Evolutionary conservation across 92 coral and sea anemone species (phyloP).

Genomic region (Epizoanthus stellaris): DNA sequence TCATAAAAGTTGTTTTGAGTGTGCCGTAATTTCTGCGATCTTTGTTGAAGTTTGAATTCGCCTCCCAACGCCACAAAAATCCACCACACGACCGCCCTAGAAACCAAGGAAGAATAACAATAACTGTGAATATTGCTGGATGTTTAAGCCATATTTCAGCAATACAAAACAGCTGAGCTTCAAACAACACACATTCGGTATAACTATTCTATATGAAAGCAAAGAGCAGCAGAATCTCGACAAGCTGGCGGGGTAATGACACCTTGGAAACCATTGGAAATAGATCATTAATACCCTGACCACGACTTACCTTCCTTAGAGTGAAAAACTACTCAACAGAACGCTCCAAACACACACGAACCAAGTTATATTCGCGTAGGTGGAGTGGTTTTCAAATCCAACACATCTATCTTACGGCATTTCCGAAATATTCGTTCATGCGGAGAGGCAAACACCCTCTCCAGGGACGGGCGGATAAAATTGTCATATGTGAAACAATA

Average conservation of each 20-base stretch:
- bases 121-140: background rate
- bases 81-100: constrained; percentile 7
- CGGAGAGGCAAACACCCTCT: constrained; percentile 33
- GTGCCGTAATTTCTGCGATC: background rate
- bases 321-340: background rate
- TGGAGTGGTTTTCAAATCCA: constrained; percentile 28
- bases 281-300: background rate
- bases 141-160: constrained; percentile 18
- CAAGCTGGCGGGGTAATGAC: constrained; percentile 4
- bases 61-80: background rate
- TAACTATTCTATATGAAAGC: no score
- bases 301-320: background rate
- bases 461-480: constrained; percentile 45
- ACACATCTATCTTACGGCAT: constrained; percentile 30
- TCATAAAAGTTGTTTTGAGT: background rate
- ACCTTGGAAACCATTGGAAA: constrained; percentile 20
- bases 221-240: constrained; percentile 18
- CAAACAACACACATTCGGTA: background rate
- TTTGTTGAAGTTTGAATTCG: background rate
- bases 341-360: background rate
- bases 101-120: background rate
- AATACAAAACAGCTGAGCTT: constrained; percentile 15
- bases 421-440: constrained; percentile 45
- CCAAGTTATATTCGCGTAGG: constrained; percentile 16
- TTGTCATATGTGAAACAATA: constrained; percentile 15